phyloP scores from a whole-genome alignment of 2,797 vertebrate species.

The Limosa lapponica region DNA sequence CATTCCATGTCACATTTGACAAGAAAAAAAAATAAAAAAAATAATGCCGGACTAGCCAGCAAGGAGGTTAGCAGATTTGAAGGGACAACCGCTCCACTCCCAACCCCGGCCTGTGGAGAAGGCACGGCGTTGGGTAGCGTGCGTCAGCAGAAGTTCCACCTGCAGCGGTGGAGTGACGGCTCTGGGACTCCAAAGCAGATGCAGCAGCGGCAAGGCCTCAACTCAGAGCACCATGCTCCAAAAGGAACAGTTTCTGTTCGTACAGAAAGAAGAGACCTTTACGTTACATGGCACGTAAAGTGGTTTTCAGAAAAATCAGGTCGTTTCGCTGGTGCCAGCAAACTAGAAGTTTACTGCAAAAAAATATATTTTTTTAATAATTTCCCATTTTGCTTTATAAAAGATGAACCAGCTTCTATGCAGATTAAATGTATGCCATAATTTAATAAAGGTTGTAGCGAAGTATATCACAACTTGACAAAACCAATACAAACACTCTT shows the following conservation, averaged over 20 bases:
- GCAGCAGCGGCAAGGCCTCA: not conserved
- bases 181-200: not conserved
- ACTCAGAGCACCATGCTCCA: not conserved
- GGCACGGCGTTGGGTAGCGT: fast-evolving
- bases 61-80: not conserved
- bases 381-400: not conserved
- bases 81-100: not conserved
- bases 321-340: not conserved
- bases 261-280: not conserved
- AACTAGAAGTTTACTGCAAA: not conserved
- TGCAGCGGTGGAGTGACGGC: not conserved
- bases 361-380: not conserved
- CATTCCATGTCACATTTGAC: not conserved
- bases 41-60: too few species aligned
- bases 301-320: not conserved
- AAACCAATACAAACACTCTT: not conserved
- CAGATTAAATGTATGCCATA: not conserved
- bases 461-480: not conserved
- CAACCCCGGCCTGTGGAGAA: fast-evolving
- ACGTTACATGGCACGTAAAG: not conserved
- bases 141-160: not conserved
- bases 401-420: not conserved
- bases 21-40: not conserved
- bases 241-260: not conserved
- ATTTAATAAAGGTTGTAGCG: not conserved